These are phyloP conservation scores for Liodrosophila aerea DNA, from an alignment of 2,888 invertebrate genomes.

Conservation along the genomic window DNA sequence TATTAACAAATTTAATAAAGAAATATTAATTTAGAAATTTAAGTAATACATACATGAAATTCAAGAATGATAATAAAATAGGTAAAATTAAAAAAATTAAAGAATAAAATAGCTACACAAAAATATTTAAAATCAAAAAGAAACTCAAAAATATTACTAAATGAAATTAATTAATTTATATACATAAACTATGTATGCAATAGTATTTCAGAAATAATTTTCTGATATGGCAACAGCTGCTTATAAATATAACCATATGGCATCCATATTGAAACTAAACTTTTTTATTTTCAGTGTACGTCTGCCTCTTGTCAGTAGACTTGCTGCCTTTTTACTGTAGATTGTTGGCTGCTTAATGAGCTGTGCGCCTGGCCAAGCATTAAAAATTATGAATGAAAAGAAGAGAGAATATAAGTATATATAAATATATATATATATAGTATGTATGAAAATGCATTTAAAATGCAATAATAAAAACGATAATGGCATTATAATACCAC, in stretches of 20 bases:
- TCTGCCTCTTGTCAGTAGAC: constrained; percentile 46
- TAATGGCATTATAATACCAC: constrained; percentile 74
- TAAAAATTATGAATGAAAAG: constrained; percentile 66
- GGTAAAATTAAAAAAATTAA: too few relatives aligned
- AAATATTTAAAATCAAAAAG: too few relatives aligned
- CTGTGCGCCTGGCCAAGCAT: constrained; percentile 55
- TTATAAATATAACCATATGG: too few relatives aligned
- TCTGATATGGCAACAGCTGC: too few relatives aligned
- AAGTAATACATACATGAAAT: too few relatives aligned
- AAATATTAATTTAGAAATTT: too few relatives aligned
- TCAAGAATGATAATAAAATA: too few relatives aligned
- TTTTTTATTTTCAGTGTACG: constrained; percentile 9
- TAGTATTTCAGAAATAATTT: too few relatives aligned
- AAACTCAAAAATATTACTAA: constrained; percentile 1
- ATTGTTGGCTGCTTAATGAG: constrained; percentile 52
- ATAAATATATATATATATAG: constrained; percentile 15
- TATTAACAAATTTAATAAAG: too few relatives aligned
- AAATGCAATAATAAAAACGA: constrained; percentile 74
- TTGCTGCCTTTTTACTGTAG: constrained; percentile 6
- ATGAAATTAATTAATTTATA: neutral
- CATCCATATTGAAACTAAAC: too few relatives aligned
- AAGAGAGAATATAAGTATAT: constrained; percentile 14
- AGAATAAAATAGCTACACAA: too few relatives aligned
- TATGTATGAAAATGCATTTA: constrained; percentile 65
- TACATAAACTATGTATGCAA: too few relatives aligned